Evolutionary conservation across 1,140 invertebrate species (phyloP), one percentile per base, ranked within the genome.

Genomic region (Cryptotermes secundus): DNA sequence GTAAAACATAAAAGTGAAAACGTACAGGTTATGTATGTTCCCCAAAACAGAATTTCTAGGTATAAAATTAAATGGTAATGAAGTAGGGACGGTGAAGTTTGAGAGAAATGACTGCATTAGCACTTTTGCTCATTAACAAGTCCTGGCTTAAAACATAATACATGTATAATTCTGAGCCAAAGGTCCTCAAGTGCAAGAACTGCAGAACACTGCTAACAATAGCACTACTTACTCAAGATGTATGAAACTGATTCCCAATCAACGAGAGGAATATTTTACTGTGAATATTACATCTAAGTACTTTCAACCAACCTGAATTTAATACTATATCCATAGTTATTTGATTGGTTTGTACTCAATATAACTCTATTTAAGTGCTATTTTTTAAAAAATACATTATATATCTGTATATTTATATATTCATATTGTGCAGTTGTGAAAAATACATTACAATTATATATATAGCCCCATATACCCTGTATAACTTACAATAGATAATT

Each of bases 361-460:
- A 14, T 72, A 72, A 72, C 14, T 72, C 59, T 72, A 72, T 31
- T 7, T 16, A 72, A 72, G 59, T 72, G 59, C 59, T 72, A 72
- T 72, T 72, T 16, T n/a, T 72, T 72, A 72, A 72, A 72, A 72
- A 72, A 72, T 72, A 72, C 59, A 72, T 72, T 72, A 72, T 72
- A 72, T 72, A 24, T 59, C 24, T 7, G 24, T 59, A 59, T 59
- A 72, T 49, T 49, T 31, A 72, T 72, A 72, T 72, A 72, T n/a
- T 72, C n/a, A 72, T 72, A 72, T 72, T 72, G 59, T 72, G 59
- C 59, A 72, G 26, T n/a, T 72, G 59, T 72, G 59, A 72, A 72
- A 72, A 72, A 72, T 72, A 72, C 59, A 72, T 72, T 31, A 72
- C 59, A 72, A 72, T 72, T 72, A 72, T 72, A 31, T n/a, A n/a